phyloP scores from a whole-genome alignment of 2,888 invertebrate genomes.

The Yponomeuta cagnagella region DNA sequence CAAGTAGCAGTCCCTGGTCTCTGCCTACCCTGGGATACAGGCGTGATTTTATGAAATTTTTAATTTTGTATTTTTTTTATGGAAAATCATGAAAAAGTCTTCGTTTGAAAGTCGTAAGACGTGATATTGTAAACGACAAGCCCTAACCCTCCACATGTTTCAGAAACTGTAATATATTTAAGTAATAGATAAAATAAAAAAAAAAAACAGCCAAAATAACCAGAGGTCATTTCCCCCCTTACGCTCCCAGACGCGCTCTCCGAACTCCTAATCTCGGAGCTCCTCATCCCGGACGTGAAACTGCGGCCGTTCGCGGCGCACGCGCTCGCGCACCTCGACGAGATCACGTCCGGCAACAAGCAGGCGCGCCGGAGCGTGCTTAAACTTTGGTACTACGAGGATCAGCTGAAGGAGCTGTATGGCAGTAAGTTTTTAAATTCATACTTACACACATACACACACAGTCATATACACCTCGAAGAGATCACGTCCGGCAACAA shows the following conservation, averaged over 20 bases:
- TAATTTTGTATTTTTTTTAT: no score
- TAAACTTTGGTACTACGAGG: constrained; percentile 92
- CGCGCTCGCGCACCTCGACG: constrained; percentile 73
- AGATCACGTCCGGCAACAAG: constrained; percentile 79
- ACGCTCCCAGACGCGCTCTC: constrained; percentile 80
- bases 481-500: constrained; percentile 79
- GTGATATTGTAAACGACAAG: no score
- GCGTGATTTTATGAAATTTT: no score
- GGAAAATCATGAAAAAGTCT: no score
- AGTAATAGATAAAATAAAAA: no score
- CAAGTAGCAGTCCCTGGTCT: no score
- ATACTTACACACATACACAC: no score
- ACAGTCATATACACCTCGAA: constrained; percentile 46
- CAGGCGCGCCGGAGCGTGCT: constrained; percentile 79
- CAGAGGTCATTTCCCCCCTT: neutral
- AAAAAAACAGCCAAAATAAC: no score
- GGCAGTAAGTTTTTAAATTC: constrained; percentile 54
- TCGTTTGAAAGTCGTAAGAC: no score
- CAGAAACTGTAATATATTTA: neutral
- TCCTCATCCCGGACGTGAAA: constrained; percentile 80
- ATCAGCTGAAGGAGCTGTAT: constrained; percentile 87
- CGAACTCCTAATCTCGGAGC: constrained; percentile 84
- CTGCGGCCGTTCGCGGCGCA: constrained; percentile 80
- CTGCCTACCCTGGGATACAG: no score
- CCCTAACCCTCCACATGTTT: no score